Conservation (phyloP, 2,113 vertebrate species). For the Tenebrosternarchus preto region DNA sequence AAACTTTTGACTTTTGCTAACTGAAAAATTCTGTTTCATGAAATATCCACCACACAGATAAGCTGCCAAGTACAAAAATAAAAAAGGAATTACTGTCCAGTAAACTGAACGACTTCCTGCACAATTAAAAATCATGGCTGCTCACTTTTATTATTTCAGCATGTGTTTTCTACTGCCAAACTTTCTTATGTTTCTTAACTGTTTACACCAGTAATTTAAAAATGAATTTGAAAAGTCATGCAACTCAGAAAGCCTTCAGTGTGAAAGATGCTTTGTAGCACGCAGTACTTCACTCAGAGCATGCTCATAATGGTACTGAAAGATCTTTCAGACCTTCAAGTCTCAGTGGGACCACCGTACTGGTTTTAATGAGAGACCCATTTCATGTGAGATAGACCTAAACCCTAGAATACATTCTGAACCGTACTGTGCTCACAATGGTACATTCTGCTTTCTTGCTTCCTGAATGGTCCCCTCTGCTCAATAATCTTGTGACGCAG, state of each 20-base stretch:
- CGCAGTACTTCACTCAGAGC: neutral
- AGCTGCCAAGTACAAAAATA: no score
- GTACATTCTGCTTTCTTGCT: conserved; percentile 30
- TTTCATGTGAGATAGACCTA: conserved; percentile 21
- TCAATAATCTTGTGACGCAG: conserved; percentile 51
- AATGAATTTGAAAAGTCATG: neutral
- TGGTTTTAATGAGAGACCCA: conserved; percentile 48
- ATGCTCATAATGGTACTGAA: conserved; percentile 10
- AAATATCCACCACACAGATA: no score
- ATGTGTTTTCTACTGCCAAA: neutral
- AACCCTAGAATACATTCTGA: conserved; percentile 35
- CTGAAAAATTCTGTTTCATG: no score
- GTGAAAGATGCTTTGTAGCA: neutral
- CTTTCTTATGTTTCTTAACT: neutral
- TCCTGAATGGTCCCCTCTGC: conserved; percentile 50
- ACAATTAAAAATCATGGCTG: no score
- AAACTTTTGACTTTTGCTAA: no score
- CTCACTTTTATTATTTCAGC: neutral
- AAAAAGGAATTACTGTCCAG: no score
- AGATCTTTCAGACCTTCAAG: conserved; percentile 33
- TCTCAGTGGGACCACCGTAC: conserved; percentile 24
- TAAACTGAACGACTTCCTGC: no score
- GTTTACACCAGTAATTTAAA: conserved; percentile 10
- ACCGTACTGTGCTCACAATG: neutral
- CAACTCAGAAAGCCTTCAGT: neutral